These are phyloP conservation scores for Apistogramma diplotaenia DNA, from an alignment of 2,113 vertebrate species.

Conservation along the genomic window DNA sequence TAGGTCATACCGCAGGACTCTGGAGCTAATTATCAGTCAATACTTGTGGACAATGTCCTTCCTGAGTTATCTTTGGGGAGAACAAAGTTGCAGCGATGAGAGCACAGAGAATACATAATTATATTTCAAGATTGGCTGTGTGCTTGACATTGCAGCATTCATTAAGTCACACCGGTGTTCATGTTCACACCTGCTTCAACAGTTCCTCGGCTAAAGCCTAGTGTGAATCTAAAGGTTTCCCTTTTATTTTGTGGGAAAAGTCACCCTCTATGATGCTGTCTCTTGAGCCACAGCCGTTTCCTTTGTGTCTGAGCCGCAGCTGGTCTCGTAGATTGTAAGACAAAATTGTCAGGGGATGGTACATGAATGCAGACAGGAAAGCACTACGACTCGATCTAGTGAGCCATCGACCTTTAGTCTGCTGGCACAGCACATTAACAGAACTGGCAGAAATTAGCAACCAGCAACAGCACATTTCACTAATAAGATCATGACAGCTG, in stretches of 20 bases:
- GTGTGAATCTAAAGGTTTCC: neutral
- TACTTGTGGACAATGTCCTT: slow-evolving; percentile 18
- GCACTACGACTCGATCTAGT: slow-evolving; percentile 8
- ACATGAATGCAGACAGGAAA: neutral
- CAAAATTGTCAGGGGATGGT: slow-evolving; percentile 8
- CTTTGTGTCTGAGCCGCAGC: slow-evolving; percentile 3
- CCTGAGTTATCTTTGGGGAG: neutral
- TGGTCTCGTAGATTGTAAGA: neutral
- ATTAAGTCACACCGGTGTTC: neutral
- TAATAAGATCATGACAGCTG: slow-evolving; percentile 66
- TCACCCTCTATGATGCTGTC: neutral
- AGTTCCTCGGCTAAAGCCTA: neutral
- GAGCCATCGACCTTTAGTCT: slow-evolving; percentile 50
- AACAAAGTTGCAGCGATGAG: neutral
- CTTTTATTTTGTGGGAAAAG: neutral
- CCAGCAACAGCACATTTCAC: slow-evolving; percentile 56
- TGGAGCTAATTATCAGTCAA: slow-evolving; percentile 17
- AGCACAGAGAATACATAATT: neutral
- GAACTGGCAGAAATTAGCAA: slow-evolving; percentile 47
- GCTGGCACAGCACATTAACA: slow-evolving; percentile 57
- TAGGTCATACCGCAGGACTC: neutral
- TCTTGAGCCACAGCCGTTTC: neutral
- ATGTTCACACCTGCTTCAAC: neutral
- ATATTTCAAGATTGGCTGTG: neutral
- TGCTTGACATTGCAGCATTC: neutral